phyloP scores from a whole-genome alignment of 1,140 invertebrate species.

The Nasonia longicornis region DNA sequence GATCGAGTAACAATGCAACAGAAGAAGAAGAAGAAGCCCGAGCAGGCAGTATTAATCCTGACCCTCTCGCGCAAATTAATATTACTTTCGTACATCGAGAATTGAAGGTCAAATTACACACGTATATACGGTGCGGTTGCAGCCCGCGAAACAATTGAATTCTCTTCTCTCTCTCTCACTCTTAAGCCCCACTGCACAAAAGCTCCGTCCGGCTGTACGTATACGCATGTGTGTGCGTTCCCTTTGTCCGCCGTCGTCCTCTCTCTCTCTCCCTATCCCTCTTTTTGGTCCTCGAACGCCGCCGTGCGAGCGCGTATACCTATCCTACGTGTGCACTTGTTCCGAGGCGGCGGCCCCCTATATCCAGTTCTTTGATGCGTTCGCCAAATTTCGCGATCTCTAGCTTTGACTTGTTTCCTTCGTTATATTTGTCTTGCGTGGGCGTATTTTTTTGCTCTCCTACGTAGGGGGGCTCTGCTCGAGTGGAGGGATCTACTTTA shows the following conservation, averaged over 20 bases:
- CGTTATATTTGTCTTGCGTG: conserved; percentile 16
- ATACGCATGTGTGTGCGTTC: conserved; percentile 55
- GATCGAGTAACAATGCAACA: background rate
- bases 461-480: background rate
- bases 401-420: conserved; percentile 35
- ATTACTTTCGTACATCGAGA: background rate
- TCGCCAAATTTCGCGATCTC: conserved; percentile 47
- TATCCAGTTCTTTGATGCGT: conserved; percentile 40
- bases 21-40: background rate
- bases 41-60: background rate
- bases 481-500: conserved; percentile 12
- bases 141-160: conserved; percentile 41
- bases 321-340: conserved; percentile 38
- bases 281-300: conserved; percentile 39
- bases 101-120: conserved; percentile 39
- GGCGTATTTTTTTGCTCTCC: background rate
- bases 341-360: conserved; percentile 33
- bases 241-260: conserved; percentile 59
- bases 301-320: background rate
- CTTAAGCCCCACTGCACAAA: conserved; percentile 52
- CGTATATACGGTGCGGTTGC: background rate
- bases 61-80: background rate
- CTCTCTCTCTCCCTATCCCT: conserved; percentile 18
- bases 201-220: conserved; percentile 14
- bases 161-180: conserved; percentile 40